Evolutionary conservation across 1,140 invertebrate species (phyloP), one percentile per base, ranked within the genome.

Genomic region (Zeugodacus cucurbitae): DNA sequence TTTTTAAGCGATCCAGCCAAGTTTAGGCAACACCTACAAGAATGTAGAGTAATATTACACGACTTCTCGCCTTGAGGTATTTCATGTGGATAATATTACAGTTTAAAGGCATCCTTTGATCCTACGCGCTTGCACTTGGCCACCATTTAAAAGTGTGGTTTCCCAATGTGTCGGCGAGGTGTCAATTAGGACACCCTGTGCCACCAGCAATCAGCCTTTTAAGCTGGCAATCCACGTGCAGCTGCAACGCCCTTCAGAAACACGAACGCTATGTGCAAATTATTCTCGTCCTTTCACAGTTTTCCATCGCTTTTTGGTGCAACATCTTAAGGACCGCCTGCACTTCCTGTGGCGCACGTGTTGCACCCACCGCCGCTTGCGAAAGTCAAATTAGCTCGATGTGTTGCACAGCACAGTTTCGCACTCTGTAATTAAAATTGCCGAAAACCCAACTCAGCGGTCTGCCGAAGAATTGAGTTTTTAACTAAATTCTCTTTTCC

Each of bases 121-220:
- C 37, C 34, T 14, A 20, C 22, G 34, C 34, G 20, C 0, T 22
- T 20, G 1, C 37, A 20, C 82, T 44, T 86, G 7, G 41, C 26
- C 20, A 64, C 78, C 86, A 82, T 88, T 87, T 88, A 64, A 67
- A 88, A 87, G 74, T 89, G 90, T 58, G 90, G 90, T 90, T 87
- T 89, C 86, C 17, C n/a, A 48, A 54, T 82, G 74, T 48, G 14
- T 29, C n/a, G n/a, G 17, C 74, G 88, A 91, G 90, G 89, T 91
- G 91, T 90, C 91, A 90, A 92, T 91, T 92, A 92, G 89, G 89
- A 88, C 78, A 89, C 87, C 70, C 34, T n/a, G 74, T 48, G 44
- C 41, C 20, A 82, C 11, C 44, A 54, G n/a, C 22, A 82, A 82
- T 2, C 7, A 48, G 74, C n/a, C 74, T 29, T 82, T 82, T 82